phyloP scores from a whole-genome alignment of 2,797 vertebrate genomes.

The Calcarius lapponicus region DNA sequence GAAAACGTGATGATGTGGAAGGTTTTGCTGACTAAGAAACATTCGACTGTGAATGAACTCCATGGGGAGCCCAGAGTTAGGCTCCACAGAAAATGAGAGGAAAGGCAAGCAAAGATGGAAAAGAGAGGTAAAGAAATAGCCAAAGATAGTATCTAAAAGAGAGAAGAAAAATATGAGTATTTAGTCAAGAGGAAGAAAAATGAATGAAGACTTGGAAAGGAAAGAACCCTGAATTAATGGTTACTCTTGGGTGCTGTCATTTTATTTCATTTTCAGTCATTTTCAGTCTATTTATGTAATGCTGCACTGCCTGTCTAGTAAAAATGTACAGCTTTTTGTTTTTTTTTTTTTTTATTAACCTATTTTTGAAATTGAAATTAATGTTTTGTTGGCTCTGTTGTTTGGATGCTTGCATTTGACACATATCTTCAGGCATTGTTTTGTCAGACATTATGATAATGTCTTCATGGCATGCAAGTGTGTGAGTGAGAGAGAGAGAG shows the following conservation, averaged over 20 bases:
- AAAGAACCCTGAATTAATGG: constrained; percentile 8
- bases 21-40: constrained; percentile 27
- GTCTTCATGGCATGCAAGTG: background rate
- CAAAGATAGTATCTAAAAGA: constrained; percentile 1
- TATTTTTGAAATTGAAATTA: background rate
- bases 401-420: background rate
- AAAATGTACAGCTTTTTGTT: background rate
- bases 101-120: background rate
- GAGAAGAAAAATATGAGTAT: background rate
- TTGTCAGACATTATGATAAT: constrained; percentile 37
- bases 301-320: background rate
- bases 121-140: constrained; percentile 17
- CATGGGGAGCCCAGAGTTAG: background rate
- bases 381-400: background rate
- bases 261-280: constrained; percentile 15
- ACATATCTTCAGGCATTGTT: constrained; percentile 26
- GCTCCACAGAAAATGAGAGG: background rate
- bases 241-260: background rate
- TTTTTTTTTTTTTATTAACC: background rate
- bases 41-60: constrained; percentile 32
- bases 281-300: background rate
- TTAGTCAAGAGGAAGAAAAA: background rate
- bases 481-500: background rate
- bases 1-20: constrained; percentile 34
- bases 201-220: background rate